Base-by-base conservation (phyloP, 2,113 vertebrate genomes). In the Ranitomeya imitator region DNA sequence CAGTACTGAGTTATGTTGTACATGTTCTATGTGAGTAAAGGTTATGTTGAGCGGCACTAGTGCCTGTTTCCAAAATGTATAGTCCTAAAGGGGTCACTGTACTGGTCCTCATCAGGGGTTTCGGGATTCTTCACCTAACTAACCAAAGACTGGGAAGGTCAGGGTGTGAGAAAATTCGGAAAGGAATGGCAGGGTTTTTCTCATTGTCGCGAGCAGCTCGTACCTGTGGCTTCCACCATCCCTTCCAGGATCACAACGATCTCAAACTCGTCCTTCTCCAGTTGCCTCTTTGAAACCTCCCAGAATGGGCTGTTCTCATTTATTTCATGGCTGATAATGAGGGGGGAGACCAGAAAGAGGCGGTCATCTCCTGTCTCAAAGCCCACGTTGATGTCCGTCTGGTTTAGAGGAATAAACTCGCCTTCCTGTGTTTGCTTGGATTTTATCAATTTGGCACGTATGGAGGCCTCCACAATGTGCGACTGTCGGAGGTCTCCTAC, bases 151-250 rank as follows among this genome's bases (percentile, higher is more conserved):
- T 14, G 12, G 4, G 4, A 60, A 60, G 14, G 15, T 15, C 59
- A 60, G 4, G 21, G 21, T 18, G 21, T 63, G 61, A 63, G 9
- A 21, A 0, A 63, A 21, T 7, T 31, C 4, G 19, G 61, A 16
- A 63, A 63, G 18, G 61, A 6, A 23, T n/a, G 63, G 7, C 10
- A 1, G 21, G 13, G 59, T 7, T 7, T 9, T 67, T 21, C 7
- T 13, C 19, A 4, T 67, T 19, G 6, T 13, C 10, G 61, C 18
- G 3, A 63, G 16, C 6, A 21, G 63, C 63, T 23, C 8, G 83
- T 90, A 97, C 96, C 96, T 88, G 96, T 97, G 89, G 96, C 96
- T 90, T 97, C 96, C 93, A 96, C 96, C 96, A 97, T 97, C 57
- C 96, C 96, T 90, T 97, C 96, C 0, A 97, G 92, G 90, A 97